Evolutionary conservation across 1,140 invertebrate genomes (phyloP), one percentile per base, ranked within the genome.

Genomic region (Drosophila pandora): DNA sequence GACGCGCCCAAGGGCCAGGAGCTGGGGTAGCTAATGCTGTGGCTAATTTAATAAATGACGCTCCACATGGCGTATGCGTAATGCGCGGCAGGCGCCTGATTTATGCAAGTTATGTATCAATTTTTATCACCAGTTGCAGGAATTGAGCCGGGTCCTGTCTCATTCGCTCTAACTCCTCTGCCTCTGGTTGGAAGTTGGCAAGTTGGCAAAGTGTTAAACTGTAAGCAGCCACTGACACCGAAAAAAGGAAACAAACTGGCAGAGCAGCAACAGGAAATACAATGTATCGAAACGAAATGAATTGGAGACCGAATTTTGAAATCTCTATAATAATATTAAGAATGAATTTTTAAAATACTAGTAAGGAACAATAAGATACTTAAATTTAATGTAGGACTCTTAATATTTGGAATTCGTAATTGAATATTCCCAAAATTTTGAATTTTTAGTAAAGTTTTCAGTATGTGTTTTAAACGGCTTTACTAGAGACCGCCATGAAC

Each of bases 101-200:
- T 88, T 88, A 88, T 88, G 79, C 76, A 78, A 79, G 83, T 83
- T 88, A 83, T 88, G 83, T 89, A 88, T 88, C 83, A 88, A 88
- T 88, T 88, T 88, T 88, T 88, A 88, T 88, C 83, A 89, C 76
- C 82, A 83, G 76, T 89, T 77, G 76, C 83, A 88, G 87, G 78
- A 87, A 78, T 57, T 67, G 77, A 81, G 77, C 65, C 50, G 2
- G 7, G 9, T 23, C 43, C 17, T 41, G 17, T 43, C 41, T 43
- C 13, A 43, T 43, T 43, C 41, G 8, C 39, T 6, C 41, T 13
- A 4, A 28, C 47, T 12, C 30, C 22, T 10, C 32, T 32, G 9
- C 17, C 17, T 45, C 12, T 25, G 43, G 32, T 45, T 55, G 34
- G 45, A 41, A 76, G 59, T 56, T 60, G 54, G 43, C 21, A 22